Evolutionary conservation across 2,113 vertebrate genomes (phyloP).

Genomic region (Catharus minimus): DNA sequence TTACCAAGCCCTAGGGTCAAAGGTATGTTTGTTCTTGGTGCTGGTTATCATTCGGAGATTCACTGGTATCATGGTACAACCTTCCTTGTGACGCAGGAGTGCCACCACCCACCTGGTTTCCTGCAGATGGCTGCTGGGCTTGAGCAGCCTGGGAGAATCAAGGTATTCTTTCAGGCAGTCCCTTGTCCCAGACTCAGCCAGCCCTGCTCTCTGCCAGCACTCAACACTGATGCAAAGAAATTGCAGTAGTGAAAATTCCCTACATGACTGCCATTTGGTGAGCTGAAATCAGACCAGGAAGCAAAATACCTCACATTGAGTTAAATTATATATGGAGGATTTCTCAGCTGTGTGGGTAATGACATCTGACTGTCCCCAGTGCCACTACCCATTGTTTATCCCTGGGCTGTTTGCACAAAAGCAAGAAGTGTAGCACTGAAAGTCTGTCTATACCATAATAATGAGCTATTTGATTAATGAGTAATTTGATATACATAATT

Average conservation of each 20-base stretch:
- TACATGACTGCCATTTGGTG: not conserved
- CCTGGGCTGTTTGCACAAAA: not conserved
- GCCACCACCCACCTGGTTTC: rapidly evolving
- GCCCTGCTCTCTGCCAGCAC: not conserved
- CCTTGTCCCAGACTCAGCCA: not conserved
- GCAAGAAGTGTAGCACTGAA: not conserved
- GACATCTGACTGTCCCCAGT: not conserved
- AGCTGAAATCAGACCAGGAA: conserved; percentile 14
- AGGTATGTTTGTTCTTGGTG: not conserved
- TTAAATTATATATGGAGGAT: conserved; percentile 41
- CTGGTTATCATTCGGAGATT: not conserved
- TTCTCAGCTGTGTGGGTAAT: not conserved
- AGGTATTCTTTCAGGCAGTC: not conserved
- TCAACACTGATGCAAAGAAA: not conserved
- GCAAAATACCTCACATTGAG: not conserved
- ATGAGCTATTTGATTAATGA: conserved; percentile 39
- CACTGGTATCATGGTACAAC: rapidly evolving
- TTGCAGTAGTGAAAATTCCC: not conserved
- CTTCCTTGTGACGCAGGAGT: rapidly evolving
- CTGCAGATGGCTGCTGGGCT: not conserved
- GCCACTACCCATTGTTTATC: not conserved
- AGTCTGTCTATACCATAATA: not conserved
- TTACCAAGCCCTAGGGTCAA: not conserved
- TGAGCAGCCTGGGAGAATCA: not conserved
- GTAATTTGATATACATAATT: conserved; percentile 55